Evolutionary conservation across 2,888 invertebrate species (phyloP).

Genomic region (Epinotia brunnichana): DNA sequence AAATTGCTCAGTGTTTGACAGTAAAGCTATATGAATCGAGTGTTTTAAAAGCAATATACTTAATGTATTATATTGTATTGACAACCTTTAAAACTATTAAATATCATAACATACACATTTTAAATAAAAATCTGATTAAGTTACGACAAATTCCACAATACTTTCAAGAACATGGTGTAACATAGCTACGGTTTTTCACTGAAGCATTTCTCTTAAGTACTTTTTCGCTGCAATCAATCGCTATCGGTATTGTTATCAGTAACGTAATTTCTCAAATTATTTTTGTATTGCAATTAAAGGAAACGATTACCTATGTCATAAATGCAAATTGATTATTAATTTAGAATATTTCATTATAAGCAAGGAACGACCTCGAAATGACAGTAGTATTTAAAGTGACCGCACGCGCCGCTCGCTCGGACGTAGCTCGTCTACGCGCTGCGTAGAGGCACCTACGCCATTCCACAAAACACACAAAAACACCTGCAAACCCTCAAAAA

Average conservation of each 20-base stretch:
- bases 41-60: background rate
- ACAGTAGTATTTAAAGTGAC: background rate
- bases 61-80: background rate
- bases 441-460: conserved; percentile 54
- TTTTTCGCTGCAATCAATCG: background rate
- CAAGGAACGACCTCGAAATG: background rate
- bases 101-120: too few relatives aligned
- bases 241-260: background rate
- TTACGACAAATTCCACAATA: background rate
- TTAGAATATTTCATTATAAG: background rate
- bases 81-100: background rate
- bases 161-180: background rate
- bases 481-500: conserved; percentile 60
- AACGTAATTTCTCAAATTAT: background rate
- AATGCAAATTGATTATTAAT: background rate
- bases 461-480: conserved; percentile 45
- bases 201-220: background rate
- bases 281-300: background rate
- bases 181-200: background rate
- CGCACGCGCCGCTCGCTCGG: conserved; percentile 32
- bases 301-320: background rate
- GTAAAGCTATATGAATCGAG: background rate
- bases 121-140: background rate
- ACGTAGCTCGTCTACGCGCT: conserved; percentile 31
- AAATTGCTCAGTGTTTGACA: background rate